Conservation (phyloP, 2,797 vertebrate genomes). For the Etheostoma nigrum region DNA sequence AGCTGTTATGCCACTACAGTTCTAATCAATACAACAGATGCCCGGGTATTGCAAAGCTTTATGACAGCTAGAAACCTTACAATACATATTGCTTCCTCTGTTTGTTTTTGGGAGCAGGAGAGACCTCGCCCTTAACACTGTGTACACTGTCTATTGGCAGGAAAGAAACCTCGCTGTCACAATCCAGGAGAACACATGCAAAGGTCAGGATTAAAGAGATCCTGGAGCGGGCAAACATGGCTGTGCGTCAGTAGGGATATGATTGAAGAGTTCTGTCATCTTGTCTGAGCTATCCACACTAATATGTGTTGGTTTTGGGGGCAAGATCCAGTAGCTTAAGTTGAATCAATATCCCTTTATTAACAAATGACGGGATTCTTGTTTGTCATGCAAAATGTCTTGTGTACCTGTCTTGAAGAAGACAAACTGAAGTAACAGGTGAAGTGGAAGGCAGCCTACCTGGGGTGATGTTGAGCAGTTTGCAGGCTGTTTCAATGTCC, state of each 20-base stretch:
- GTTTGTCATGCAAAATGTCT: slow-evolving; percentile 25
- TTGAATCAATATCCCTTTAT: slow-evolving; percentile 46
- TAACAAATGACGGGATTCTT: slow-evolving; percentile 33
- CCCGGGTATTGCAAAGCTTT: slow-evolving; percentile 52
- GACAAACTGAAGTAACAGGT: slow-evolving; percentile 22
- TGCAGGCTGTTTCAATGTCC: slow-evolving; percentile 98
- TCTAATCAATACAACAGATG: slow-evolving; percentile 59
- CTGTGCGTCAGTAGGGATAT: slow-evolving; percentile 64
- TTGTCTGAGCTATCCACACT: slow-evolving; percentile 40
- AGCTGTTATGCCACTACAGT: slow-evolving; percentile 28
- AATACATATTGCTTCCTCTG: slow-evolving; percentile 59
- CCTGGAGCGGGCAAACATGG: slow-evolving; percentile 79
- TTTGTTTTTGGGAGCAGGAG: slow-evolving; percentile 70
- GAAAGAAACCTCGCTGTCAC: slow-evolving; percentile 68
- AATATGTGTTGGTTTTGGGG: slow-evolving; percentile 66
- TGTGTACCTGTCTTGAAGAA: slow-evolving; percentile 12
- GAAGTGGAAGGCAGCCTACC: slow-evolving; percentile 80
- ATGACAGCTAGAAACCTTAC: slow-evolving; percentile 58
- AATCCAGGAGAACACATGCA: slow-evolving; percentile 61
- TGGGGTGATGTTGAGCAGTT: slow-evolving; percentile 95
- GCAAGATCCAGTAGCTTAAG: slow-evolving; percentile 44
- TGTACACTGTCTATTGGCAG: slow-evolving; percentile 76
- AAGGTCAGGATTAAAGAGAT: slow-evolving; percentile 86
- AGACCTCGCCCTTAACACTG: slow-evolving; percentile 78
- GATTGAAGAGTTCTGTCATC: slow-evolving; percentile 70